Evolutionary conservation across 2,888 invertebrate species (phyloP).

Genomic region (Lasius platythorax): DNA sequence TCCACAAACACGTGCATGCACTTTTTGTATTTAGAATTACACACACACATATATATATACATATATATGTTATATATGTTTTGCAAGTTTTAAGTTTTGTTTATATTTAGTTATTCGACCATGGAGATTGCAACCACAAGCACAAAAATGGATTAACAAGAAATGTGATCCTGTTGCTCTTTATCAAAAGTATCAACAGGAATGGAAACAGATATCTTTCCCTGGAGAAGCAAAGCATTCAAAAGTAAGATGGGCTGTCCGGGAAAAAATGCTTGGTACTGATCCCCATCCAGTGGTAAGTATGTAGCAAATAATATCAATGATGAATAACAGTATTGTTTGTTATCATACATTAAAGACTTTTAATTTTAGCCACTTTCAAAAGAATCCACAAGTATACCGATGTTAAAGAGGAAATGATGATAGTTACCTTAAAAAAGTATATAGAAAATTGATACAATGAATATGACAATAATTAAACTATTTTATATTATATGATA

Average conservation of each 20-base stretch:
- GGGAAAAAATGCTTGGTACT: slow-evolving; percentile 90
- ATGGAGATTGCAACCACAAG: slow-evolving; percentile 85
- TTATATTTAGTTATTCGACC: slow-evolving; percentile 89
- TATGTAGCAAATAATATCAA: neutral
- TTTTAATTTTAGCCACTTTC: slow-evolving; percentile 76
- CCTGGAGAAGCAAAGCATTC: slow-evolving; percentile 91
- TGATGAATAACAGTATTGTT: neutral
- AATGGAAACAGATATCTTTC: slow-evolving; percentile 92
- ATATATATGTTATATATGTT: neutral
- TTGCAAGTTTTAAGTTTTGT: neutral
- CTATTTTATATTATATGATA: neutral
- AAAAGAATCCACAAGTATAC: slow-evolving; percentile 72
- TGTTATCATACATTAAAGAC: neutral
- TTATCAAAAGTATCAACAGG: slow-evolving; percentile 91
- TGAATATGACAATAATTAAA: slow-evolving; percentile 16
- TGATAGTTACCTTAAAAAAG: neutral
- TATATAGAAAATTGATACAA: neutral
- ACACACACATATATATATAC: neutral
- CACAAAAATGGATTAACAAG: slow-evolving; percentile 75
- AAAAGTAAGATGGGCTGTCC: slow-evolving; percentile 90
- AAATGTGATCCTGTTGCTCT: slow-evolving; percentile 92
- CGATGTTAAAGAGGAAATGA: slow-evolving; percentile 77
- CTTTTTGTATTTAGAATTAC: neutral
- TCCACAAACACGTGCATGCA: neutral
- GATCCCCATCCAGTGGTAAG: slow-evolving; percentile 83